These are phyloP conservation scores for Harpagifer antarcticus DNA, from an alignment of 2,797 vertebrate species.

Conservation along the genomic window DNA sequence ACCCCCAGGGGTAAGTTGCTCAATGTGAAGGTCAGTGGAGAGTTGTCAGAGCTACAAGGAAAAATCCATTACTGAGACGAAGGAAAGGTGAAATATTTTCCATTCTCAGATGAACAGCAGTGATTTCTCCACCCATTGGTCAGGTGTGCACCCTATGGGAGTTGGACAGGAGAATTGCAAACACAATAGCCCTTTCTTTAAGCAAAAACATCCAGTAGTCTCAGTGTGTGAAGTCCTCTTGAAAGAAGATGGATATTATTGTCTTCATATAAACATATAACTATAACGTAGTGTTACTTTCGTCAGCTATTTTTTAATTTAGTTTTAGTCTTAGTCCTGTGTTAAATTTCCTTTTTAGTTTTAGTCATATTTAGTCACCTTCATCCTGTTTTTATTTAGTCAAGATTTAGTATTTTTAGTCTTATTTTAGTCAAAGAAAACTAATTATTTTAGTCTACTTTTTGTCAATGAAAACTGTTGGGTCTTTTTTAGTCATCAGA, in stretches of 20 bases:
- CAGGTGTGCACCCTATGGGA: constrained; percentile 42
- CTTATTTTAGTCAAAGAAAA: no score
- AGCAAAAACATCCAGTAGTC: background rate
- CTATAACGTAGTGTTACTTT: no score
- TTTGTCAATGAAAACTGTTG: no score
- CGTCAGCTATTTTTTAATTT: no score
- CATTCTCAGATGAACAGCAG: constrained; percentile 68
- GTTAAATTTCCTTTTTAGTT: no score
- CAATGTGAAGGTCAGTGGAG: constrained; percentile 64
- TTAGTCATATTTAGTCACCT: no score
- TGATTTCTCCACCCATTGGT: constrained; percentile 41
- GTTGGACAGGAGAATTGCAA: constrained; percentile 34
- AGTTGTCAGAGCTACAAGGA: constrained; percentile 57
- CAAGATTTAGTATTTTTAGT: no score
- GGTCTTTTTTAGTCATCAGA: no score
- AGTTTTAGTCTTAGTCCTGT: no score
- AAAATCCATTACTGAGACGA: constrained; percentile 61
- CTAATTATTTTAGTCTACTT: no score
- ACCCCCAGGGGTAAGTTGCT: constrained; percentile 46
- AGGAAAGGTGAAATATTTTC: constrained; percentile 66
- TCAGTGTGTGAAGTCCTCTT: constrained; percentile 1
- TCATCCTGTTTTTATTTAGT: no score
- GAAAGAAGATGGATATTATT: background rate
- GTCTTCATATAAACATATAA: background rate
- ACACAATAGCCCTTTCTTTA: constrained; percentile 12